These are phyloP conservation scores for Myotis brandtii DNA, from an alignment of 2,113 vertebrate species.

Conservation along the genomic window DNA sequence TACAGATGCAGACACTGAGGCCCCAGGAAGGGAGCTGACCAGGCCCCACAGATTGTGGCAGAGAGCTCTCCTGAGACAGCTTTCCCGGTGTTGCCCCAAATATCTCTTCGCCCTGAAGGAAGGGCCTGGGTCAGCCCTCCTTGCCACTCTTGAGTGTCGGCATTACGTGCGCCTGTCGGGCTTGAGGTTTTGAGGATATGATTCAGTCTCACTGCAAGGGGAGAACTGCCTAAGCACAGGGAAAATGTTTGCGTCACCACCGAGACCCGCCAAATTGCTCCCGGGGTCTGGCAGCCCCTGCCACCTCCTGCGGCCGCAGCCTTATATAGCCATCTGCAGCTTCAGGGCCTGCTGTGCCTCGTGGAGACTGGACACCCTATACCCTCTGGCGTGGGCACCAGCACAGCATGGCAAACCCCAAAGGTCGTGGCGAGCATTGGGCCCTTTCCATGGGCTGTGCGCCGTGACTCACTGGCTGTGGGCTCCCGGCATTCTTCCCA, in stretches of 20 bases:
- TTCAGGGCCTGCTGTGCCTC: not conserved
- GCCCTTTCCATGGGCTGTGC: not conserved
- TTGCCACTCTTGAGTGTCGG: not conserved
- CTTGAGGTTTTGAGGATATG: slow-evolving; percentile 71
- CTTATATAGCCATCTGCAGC: slow-evolving; percentile 37
- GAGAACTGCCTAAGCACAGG: slow-evolving; percentile 3
- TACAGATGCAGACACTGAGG: not conserved
- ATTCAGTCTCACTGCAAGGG: slow-evolving; percentile 50
- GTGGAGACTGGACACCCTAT: slow-evolving; percentile 8
- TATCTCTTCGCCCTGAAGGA: not conserved
- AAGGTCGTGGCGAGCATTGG: not conserved
- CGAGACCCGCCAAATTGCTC: slow-evolving; percentile 32
- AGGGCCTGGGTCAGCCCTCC: not conserved
- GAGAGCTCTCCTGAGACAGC: not conserved
- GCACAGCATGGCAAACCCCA: not conserved
- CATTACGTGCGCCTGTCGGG: not conserved
- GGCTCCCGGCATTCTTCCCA: not conserved
- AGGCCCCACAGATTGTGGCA: not conserved
- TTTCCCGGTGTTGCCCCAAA: not conserved
- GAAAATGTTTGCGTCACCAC: slow-evolving; percentile 61
- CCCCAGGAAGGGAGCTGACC: not conserved
- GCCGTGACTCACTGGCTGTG: slow-evolving; percentile 33
- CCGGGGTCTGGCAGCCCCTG: slow-evolving; percentile 68
- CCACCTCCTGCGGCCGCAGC: not conserved
- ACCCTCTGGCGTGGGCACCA: slow-evolving; percentile 22